Base-by-base conservation (phyloP, 2,888 invertebrate genomes). In the Harpalus rufipes region DNA sequence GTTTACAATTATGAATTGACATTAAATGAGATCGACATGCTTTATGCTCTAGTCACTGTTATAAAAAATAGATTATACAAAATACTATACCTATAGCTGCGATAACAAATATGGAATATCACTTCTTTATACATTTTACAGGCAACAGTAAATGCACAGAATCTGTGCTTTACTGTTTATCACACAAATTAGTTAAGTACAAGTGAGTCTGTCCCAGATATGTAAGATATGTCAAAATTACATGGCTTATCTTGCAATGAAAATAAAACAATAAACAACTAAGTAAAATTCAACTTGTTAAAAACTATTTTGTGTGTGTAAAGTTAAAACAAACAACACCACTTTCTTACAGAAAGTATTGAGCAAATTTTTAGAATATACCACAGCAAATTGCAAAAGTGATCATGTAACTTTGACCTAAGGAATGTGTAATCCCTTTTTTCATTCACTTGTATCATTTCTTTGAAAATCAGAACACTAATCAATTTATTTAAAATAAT, bases 1-100 rank as follows among this genome's bases (percentile, higher is more conserved):
- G 72, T 74, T 74, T 16, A 74, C 72, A 74, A 74, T 74, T 74
- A 74, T 56, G 79, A 81, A 81, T 81, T 81, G 81, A 81, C 81
- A 58, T 81, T 21, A 81, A 81, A 72, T 81, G 81, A 81, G 81
- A 81, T 81, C 81, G 56, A 68, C 68, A 81, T 68, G 81, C 81
- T 32, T 72, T 72, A 68, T 68, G 72, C 58, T 72, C 81, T 81
- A 81, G 72, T 68, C 72, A 65, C 81, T 68, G 81, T 81, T 81
- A 81, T 81, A 80, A 81, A 81, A 81, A 81, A 81, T 81, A 81
- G 81, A 81, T 68, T 81, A 81, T 81, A 80, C 80, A 81, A 81
- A 81, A 81, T 81, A 81, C 81, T 81, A 81, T 81, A 81, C 81
- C 81, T 81, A 81, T 81, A 58, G 81, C 81, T 81, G 81, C 81